Percentiles rank a stretch among this genome's conserved stretches.
These are phyloP conservation scores for Stenurella melanura DNA, from an alignment of 2,888 invertebrate species.

Conservation along the genomic window DNA sequence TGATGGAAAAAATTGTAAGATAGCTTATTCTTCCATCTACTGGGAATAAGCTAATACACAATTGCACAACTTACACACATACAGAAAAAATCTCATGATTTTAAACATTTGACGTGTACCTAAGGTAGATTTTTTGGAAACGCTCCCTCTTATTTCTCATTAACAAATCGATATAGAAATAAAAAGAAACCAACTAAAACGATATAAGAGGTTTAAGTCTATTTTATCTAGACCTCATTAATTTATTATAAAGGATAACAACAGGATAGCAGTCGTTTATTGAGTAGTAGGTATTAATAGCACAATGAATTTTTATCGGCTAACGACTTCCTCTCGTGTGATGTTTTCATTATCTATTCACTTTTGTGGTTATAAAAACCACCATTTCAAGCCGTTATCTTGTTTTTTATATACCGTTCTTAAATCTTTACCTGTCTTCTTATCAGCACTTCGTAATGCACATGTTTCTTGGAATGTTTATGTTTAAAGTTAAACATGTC, in stretches of 20 bases:
- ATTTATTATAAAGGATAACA: slow-evolving; percentile 15
- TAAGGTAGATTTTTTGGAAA: too few relatives aligned
- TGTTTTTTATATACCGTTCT: neutral
- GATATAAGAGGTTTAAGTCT: neutral
- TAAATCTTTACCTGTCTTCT: slow-evolving; percentile 7
- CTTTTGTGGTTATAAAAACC: slow-evolving; percentile 3
- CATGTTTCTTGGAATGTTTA: neutral
- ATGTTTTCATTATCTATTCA: slow-evolving; percentile 27
- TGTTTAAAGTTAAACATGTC: neutral
- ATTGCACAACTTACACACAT: too few relatives aligned
- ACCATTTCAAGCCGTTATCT: slow-evolving; percentile 20
- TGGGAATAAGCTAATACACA: too few relatives aligned
- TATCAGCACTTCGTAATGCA: slow-evolving; percentile 7
- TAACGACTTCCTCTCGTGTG: slow-evolving; percentile 46
- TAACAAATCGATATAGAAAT: neutral
- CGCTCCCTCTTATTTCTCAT: too few relatives aligned
- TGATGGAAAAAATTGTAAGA: too few relatives aligned
- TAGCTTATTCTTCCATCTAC: too few relatives aligned
- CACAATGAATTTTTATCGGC: slow-evolving; percentile 35
- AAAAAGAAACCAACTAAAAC: neutral
- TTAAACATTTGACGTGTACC: too few relatives aligned
- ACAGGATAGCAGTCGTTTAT: slow-evolving; percentile 17
- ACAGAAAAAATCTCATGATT: too few relatives aligned
- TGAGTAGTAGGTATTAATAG: slow-evolving; percentile 23
- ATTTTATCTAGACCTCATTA: neutral